phyloP scores from a whole-genome alignment of 1,140 invertebrate genomes.

The Diorhabda sublineata region DNA sequence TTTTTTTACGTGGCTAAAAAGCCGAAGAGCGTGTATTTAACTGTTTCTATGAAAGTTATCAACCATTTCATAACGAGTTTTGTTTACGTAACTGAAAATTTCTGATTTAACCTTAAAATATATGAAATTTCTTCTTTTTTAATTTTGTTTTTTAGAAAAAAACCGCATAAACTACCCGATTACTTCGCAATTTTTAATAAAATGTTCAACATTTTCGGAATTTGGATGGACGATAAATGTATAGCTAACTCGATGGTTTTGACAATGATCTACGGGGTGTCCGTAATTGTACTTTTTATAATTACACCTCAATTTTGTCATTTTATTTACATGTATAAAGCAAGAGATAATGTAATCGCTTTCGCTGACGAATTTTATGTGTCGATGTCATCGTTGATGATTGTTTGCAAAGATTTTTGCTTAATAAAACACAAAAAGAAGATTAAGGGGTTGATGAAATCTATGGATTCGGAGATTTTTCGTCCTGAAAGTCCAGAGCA shows the following conservation, averaged over 20 bases:
- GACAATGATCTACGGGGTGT: not conserved
- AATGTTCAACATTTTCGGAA: not conserved
- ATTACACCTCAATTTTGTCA: not conserved
- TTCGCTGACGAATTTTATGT: conserved; percentile 2
- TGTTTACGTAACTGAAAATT: too few relatives aligned
- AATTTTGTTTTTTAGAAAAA: too few relatives aligned
- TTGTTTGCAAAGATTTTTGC: not conserved
- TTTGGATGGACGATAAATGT: not conserved
- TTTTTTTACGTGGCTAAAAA: too few relatives aligned
- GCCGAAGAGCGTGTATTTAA: too few relatives aligned
- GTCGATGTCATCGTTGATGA: not conserved
- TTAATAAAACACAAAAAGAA: not conserved
- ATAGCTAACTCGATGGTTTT: not conserved
- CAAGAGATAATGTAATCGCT: not conserved
- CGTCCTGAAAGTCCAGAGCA: not conserved
- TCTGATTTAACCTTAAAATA: too few relatives aligned
- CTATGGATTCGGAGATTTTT: not conserved
- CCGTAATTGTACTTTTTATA: not conserved
- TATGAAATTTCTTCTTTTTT: too few relatives aligned
- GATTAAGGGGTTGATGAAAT: not conserved
- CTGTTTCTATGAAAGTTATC: too few relatives aligned
- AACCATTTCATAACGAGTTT: too few relatives aligned
- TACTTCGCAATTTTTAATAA: not conserved
- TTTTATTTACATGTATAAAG: conserved; percentile 1
- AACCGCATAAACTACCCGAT: not conserved